These are phyloP conservation scores for Lacanobia oleracea DNA, from an alignment of 2,888 invertebrate species.

Conservation along the genomic window DNA sequence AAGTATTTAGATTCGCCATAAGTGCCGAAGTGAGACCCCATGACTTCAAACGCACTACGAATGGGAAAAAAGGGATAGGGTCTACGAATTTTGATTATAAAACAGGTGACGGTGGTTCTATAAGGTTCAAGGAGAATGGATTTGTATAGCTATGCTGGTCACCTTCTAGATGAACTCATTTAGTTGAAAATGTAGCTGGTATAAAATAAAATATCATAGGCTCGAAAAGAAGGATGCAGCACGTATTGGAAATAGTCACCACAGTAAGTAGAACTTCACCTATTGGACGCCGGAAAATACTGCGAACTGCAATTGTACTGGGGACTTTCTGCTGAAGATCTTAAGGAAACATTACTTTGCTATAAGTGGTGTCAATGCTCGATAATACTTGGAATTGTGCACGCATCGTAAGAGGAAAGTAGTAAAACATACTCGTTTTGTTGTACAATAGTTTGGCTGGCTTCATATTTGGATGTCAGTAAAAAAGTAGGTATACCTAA, in stretches of 20 bases:
- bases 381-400: constrained; percentile 40
- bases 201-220: not conserved
- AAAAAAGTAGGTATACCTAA: no score
- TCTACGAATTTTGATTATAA: no score
- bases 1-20: no score
- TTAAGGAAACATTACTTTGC: constrained; percentile 23
- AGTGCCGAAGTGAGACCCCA: no score
- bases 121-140: no score
- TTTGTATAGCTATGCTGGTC: no score
- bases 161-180: not conserved
- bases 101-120: no score
- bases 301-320: not conserved
- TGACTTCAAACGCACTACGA: no score
- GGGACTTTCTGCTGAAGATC: constrained; percentile 16
- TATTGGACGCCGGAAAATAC: constrained; percentile 16
- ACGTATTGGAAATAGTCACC: not conserved
- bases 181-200: not conserved
- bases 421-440: not conserved
- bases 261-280: not conserved
- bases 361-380: constrained; percentile 43
- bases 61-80: no score
- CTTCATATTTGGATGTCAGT: not conserved
- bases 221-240: not conserved
- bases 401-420: constrained; percentile 22
- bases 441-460: not conserved